phyloP scores from a whole-genome alignment of 2,797 vertebrate genomes.

The Galaxias olidus region DNA sequence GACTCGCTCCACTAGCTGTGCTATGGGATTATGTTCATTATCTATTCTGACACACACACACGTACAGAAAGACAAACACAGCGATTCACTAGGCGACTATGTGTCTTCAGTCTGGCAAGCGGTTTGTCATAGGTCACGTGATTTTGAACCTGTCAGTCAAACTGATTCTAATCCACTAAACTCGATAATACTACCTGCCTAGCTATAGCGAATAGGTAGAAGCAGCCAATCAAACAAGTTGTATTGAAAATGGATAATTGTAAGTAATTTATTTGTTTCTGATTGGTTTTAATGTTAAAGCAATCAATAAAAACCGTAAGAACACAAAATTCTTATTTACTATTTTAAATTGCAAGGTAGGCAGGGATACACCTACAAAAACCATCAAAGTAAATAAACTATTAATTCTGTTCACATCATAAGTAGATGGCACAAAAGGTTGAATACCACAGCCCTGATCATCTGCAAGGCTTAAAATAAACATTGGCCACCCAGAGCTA shows the following conservation, averaged over 20 bases:
- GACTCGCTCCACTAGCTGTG: conserved; percentile 54
- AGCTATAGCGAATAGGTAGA: no score
- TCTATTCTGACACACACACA: conserved; percentile 33
- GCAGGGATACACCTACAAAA: no score
- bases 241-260: no score
- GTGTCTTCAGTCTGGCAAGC: conserved; percentile 16
- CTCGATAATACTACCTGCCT: conserved; percentile 3
- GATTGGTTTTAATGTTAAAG: no score
- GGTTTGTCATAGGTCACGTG: conserved; percentile 31
- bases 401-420: no score
- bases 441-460: conserved; percentile 12
- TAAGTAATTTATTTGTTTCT: no score
- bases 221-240: not conserved
- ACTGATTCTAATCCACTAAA: conserved; percentile 35
- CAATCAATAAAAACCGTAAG: no score
- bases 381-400: no score
- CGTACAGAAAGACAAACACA: conserved; percentile 19
- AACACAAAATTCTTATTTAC: no score
- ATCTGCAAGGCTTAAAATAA: conserved; percentile 3
- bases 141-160: conserved; percentile 25
- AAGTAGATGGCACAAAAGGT: conserved; percentile 10
- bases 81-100: not conserved
- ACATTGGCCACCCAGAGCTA: conserved; percentile 10
- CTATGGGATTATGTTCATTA: conserved; percentile 61
- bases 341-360: no score